Percentiles rank a stretch among this genome's conserved stretches.
phyloP scores from a whole-genome alignment of 2,113 vertebrate genomes.

The Carlito syrichta region DNA sequence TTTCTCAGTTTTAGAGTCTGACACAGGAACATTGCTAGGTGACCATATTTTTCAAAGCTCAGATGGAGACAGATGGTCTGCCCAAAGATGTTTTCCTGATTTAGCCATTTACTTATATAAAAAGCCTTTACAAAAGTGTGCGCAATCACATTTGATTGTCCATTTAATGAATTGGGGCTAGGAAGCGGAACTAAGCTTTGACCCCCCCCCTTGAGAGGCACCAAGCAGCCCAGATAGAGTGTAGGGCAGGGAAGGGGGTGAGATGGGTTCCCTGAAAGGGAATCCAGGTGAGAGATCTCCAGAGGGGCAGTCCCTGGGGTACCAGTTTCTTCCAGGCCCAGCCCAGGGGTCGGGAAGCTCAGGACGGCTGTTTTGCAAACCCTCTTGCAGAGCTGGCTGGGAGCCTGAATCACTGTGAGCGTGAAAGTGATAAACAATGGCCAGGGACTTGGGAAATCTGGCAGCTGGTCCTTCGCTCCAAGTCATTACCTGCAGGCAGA shows the following conservation, averaged over 20 bases:
- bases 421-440: not conserved
- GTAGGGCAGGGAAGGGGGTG: rapidly evolving
- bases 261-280: not conserved
- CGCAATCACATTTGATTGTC: not conserved
- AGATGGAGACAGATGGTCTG: conserved; percentile 54
- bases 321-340: not conserved
- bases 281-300: no score
- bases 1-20: not conserved
- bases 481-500: not conserved
- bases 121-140: not conserved
- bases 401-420: conserved; percentile 52
- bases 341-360: not conserved
- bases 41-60: conserved; percentile 32
- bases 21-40: conserved; percentile 5
- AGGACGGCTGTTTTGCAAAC: not conserved
- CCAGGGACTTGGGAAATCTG: not conserved
- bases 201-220: rapidly evolving
- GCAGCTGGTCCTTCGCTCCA: conserved; percentile 22
- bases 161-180: not conserved
- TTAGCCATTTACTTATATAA: conserved; percentile 39
- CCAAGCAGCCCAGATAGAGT: rapidly evolving
- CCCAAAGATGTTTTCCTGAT: conserved; percentile 11
- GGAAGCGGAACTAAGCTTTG: not conserved
- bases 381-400: not conserved
- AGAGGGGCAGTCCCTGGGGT: rapidly evolving